Evolutionary conservation across 2,888 invertebrate genomes (phyloP).

Genomic region (Scrobipalpa costella): DNA sequence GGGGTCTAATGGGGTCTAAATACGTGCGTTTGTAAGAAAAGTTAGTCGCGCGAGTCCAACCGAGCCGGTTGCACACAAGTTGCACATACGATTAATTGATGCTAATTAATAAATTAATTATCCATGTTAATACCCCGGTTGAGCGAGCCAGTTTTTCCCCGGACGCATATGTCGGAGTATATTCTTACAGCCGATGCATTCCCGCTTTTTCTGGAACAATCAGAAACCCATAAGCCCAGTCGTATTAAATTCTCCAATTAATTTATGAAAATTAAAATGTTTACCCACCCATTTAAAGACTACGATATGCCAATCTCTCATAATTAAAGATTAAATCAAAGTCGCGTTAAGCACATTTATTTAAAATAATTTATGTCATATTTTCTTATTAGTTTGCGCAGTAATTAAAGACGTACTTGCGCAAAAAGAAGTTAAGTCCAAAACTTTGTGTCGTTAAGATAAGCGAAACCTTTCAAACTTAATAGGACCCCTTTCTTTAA

Average conservation of each 20-base stretch:
- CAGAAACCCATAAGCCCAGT: constrained; percentile 14
- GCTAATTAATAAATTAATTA: constrained; percentile 79
- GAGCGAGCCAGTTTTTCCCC: constrained; percentile 63
- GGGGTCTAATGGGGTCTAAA: constrained; percentile 42
- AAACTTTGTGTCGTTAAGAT: constrained; percentile 45
- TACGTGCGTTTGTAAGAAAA: constrained; percentile 62
- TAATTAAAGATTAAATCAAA: constrained; percentile 50
- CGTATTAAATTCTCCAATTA: constrained; percentile 50
- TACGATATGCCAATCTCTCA: constrained; percentile 52
- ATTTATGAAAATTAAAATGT: constrained; percentile 58
- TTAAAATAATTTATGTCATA: constrained; percentile 60
- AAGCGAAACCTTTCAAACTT: constrained; percentile 38
- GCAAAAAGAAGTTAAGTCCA: constrained; percentile 46
- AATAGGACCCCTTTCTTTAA: constrained; percentile 36
- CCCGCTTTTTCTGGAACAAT: constrained; percentile 53
- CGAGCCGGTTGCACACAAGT: constrained; percentile 54
- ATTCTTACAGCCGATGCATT: constrained; percentile 61
- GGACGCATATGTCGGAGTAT: constrained; percentile 38
- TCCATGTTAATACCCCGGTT: constrained; percentile 72
- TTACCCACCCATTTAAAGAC: constrained; percentile 31
- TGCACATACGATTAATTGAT: constrained; percentile 72
- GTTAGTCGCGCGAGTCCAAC: constrained; percentile 57
- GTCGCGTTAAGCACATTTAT: constrained; percentile 36
- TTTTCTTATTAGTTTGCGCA: constrained; percentile 53
- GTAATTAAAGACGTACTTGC: constrained; percentile 45